phyloP scores from a whole-genome alignment of 2,113 vertebrate genomes.

The Callopanchax toddi region DNA sequence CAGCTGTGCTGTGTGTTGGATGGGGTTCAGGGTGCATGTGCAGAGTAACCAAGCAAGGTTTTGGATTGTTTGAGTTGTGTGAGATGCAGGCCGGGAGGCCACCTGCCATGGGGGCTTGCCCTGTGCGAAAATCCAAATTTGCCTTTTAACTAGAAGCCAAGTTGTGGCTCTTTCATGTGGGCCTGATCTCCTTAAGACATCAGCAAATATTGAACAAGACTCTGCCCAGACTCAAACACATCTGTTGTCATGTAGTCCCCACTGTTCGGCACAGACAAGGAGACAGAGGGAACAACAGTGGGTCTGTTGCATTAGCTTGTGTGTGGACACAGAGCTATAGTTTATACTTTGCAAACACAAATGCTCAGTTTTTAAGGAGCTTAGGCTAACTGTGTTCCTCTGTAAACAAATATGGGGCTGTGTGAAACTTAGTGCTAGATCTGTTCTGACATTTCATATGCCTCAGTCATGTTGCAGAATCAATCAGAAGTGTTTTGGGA shows the following conservation, averaged over 20 bases:
- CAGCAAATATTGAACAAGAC: constrained; percentile 74
- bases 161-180: constrained; percentile 71
- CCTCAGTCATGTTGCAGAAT: constrained; percentile 61
- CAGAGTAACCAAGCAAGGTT: constrained; percentile 58
- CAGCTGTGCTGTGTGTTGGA: constrained; percentile 67
- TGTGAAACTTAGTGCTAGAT: constrained; percentile 48
- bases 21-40: constrained; percentile 62
- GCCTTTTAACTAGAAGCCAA: constrained; percentile 75
- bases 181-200: constrained; percentile 74
- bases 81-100: constrained; percentile 65
- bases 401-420: constrained; percentile 65
- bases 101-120: constrained; percentile 72
- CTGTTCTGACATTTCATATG: constrained; percentile 63
- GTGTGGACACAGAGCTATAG: constrained; percentile 66
- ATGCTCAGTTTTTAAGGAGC: constrained; percentile 65
- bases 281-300: constrained; percentile 42
- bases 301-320: constrained; percentile 58
- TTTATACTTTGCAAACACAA: constrained; percentile 74
- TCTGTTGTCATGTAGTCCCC: constrained; percentile 73
- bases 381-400: constrained; percentile 63
- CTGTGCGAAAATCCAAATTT: constrained; percentile 58
- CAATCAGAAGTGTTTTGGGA: constrained; percentile 57
- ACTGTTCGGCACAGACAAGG: constrained; percentile 36
- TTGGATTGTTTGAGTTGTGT: constrained; percentile 61
- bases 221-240: constrained; percentile 73